Evolutionary conservation across 2,113 vertebrate species (phyloP).

Genomic region (Apodemus speciosus): DNA sequence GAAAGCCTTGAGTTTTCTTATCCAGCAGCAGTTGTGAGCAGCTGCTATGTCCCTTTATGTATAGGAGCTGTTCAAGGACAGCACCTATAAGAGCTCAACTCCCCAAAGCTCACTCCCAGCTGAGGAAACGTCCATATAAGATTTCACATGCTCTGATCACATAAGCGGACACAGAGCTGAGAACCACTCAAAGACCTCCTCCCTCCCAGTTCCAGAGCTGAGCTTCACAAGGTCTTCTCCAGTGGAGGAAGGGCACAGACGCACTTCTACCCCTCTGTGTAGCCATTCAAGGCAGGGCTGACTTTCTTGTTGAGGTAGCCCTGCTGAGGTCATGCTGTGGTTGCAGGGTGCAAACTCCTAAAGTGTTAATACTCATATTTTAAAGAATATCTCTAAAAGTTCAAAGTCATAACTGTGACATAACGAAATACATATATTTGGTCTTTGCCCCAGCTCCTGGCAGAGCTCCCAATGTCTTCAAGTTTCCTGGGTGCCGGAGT

Average conservation of each 20-base stretch:
- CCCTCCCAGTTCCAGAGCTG: background rate
- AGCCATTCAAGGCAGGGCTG: too few relatives aligned
- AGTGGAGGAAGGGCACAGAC: fast-evolving
- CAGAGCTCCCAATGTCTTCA: background rate
- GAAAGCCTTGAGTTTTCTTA: background rate
- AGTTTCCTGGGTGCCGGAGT: background rate
- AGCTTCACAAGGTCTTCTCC: background rate
- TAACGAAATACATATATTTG: background rate
- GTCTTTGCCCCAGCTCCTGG: background rate
- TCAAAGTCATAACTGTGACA: background rate
- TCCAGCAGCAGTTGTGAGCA: background rate
- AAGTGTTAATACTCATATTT: background rate
- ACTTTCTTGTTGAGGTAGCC: background rate
- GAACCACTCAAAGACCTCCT: background rate
- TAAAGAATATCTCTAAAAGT: background rate
- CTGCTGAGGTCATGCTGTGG: background rate
- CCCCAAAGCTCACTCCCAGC: background rate
- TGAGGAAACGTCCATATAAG: background rate
- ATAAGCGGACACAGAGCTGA: background rate
- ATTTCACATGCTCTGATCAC: background rate
- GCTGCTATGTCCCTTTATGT: background rate
- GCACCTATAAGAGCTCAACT: too few relatives aligned
- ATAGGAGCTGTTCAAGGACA: background rate
- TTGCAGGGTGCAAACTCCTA: background rate
- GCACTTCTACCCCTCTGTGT: fast-evolving